A percentile compares a stretch with the other conserved stretches of the same genome.
Evolutionary conservation across 2,113 vertebrate genomes (phyloP).

Genomic region (Pongo abelii): DNA sequence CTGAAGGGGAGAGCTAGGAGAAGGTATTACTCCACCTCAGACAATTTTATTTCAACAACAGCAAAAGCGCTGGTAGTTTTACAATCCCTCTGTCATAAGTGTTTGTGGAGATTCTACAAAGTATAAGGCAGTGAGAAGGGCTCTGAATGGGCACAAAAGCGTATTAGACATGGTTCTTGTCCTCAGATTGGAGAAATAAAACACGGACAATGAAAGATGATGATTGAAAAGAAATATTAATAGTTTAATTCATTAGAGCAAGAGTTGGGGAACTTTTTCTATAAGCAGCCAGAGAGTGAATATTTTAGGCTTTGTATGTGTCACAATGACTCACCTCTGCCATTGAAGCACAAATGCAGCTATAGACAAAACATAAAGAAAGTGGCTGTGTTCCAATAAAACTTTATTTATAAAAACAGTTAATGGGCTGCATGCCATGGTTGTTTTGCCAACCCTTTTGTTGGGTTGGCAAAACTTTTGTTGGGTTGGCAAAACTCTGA

Average conservation of each 20-base stretch:
- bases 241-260: not conserved
- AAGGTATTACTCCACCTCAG: not conserved
- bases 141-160: not conserved
- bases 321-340: not conserved
- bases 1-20: not conserved
- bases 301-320: not conserved
- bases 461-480: not conserved
- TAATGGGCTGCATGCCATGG: not conserved
- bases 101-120: not conserved
- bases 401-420: not conserved
- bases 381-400: not conserved
- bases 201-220: not conserved
- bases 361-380: not conserved
- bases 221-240: slow-evolving; percentile 10
- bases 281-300: not conserved
- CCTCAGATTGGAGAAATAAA: slow-evolving; percentile 15
- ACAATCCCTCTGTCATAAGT: not conserved
- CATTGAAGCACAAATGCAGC: not conserved
- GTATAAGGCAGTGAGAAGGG: not conserved
- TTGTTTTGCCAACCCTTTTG: not conserved
- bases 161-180: not conserved
- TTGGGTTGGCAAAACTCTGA: not conserved
- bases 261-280: not conserved
- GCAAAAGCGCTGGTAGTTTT: not conserved
- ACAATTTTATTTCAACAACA: not conserved